phyloP scores from a whole-genome alignment of 2,113 vertebrate genomes.

The Cyprinus carpio region DNA sequence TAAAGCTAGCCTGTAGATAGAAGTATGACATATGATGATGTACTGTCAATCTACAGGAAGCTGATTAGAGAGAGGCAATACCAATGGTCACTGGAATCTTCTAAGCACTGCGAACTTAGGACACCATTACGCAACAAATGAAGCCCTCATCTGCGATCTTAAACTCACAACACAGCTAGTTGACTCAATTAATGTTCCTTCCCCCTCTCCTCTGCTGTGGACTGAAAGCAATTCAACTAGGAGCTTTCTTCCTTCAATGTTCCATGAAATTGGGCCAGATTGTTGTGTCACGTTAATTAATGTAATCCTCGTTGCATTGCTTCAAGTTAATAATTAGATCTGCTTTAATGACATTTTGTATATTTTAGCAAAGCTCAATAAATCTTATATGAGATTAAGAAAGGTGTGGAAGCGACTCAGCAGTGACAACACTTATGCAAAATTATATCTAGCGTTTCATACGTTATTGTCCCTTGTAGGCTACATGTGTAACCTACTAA shows the following conservation, averaged over 20 bases:
- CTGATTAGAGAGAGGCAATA: slow-evolving; percentile 11
- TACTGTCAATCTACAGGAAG: neutral
- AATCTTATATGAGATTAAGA: slow-evolving; percentile 13
- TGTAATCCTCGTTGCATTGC: slow-evolving; percentile 51
- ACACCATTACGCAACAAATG: slow-evolving; percentile 46
- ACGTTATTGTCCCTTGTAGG: no score
- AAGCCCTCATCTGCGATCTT: slow-evolving; percentile 45
- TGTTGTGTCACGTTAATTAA: slow-evolving; percentile 58
- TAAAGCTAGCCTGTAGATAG: no score
- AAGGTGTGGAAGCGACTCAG: neutral
- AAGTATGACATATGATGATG: neutral
- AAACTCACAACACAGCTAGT: slow-evolving; percentile 49
- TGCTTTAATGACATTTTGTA: slow-evolving; percentile 25
- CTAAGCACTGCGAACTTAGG: slow-evolving; percentile 17
- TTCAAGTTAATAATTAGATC: slow-evolving; percentile 56
- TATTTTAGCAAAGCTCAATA: slow-evolving; percentile 35
- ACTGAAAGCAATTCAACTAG: slow-evolving; percentile 51
- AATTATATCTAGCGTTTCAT: no score
- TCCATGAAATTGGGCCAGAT: slow-evolving; percentile 64
- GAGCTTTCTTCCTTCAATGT: slow-evolving; percentile 51
- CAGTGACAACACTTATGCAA: no score
- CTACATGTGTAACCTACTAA: no score
- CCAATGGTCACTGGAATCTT: neutral
- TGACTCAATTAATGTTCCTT: slow-evolving; percentile 60
- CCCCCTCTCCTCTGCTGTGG: slow-evolving; percentile 44